Evolutionary conservation across 2,888 invertebrate species (phyloP).

Genomic region (Lycocerus yunnanus): DNA sequence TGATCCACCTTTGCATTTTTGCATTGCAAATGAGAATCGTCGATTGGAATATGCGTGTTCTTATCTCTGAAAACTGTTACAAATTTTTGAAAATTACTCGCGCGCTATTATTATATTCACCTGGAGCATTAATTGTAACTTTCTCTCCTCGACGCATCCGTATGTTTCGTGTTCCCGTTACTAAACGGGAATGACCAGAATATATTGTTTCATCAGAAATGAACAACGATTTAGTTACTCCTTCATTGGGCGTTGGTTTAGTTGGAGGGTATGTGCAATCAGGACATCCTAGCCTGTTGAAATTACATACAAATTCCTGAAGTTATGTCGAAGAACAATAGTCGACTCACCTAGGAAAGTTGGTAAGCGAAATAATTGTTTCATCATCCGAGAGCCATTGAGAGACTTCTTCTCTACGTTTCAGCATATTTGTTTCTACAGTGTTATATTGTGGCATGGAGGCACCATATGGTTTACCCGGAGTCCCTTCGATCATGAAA

Average conservation of each 20-base stretch:
- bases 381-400: constrained; percentile 78
- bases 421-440: constrained; percentile 96
- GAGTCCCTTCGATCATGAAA: constrained; percentile 99
- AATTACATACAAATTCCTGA: background rate
- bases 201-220: constrained; percentile 95
- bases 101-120: constrained; percentile 58
- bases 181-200: constrained; percentile 94
- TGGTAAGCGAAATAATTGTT: constrained; percentile 87
- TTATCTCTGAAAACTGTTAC: constrained; percentile 83
- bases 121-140: constrained; percentile 94
- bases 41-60: constrained; percentile 85
- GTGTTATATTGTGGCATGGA: constrained; percentile 95
- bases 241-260: constrained; percentile 70
- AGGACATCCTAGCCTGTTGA: constrained; percentile 78
- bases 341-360: constrained; percentile 82
- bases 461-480: constrained; percentile 94
- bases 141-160: constrained; percentile 90
- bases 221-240: constrained; percentile 83
- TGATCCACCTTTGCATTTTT: constrained; percentile 82
- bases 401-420: constrained; percentile 83
- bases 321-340: background rate
- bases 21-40: constrained; percentile 69
- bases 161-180: constrained; percentile 91
- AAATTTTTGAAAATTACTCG: background rate
- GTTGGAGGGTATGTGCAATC: constrained; percentile 85